phyloP scores from a whole-genome alignment of 2,113 vertebrate genomes.

The Trichomycterus rosablanca region DNA sequence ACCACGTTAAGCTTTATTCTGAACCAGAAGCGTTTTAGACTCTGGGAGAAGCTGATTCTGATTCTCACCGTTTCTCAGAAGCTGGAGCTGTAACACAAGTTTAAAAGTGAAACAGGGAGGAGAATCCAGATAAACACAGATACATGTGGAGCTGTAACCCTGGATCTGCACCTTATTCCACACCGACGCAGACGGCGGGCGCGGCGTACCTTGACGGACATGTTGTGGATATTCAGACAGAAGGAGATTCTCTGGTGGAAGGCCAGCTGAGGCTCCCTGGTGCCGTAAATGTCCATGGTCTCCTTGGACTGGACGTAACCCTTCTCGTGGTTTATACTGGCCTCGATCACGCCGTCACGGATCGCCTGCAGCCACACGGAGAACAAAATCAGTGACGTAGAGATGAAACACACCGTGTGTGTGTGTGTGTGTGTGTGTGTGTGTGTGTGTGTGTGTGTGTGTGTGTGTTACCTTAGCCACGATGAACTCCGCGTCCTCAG shows the following conservation, averaged over 20 bases:
- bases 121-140: no score
- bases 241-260: constrained; percentile 98
- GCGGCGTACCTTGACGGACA: constrained; percentile 89
- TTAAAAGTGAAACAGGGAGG: no score
- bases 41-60: no score
- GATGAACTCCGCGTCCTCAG: constrained; percentile 95
- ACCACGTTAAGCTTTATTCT: no score
- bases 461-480: constrained; percentile 85
- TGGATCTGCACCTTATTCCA: no score
- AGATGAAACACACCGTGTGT: no score
- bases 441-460: constrained; percentile 2
- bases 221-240: constrained; percentile 98
- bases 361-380: constrained; percentile 74
- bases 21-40: no score
- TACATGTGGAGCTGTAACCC: no score
- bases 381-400: no score
- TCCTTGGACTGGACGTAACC: constrained; percentile 97
- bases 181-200: no score
- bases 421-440: constrained; percentile 3
- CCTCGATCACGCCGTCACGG: constrained; percentile 93
- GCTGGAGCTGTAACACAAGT: no score
- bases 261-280: constrained; percentile 91
- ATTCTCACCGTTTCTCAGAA: no score
- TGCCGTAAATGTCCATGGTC: constrained; percentile 94
- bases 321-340: constrained; percentile 97